Base-by-base conservation (phyloP, 2,888 invertebrate species). In the Nezara viridula region DNA sequence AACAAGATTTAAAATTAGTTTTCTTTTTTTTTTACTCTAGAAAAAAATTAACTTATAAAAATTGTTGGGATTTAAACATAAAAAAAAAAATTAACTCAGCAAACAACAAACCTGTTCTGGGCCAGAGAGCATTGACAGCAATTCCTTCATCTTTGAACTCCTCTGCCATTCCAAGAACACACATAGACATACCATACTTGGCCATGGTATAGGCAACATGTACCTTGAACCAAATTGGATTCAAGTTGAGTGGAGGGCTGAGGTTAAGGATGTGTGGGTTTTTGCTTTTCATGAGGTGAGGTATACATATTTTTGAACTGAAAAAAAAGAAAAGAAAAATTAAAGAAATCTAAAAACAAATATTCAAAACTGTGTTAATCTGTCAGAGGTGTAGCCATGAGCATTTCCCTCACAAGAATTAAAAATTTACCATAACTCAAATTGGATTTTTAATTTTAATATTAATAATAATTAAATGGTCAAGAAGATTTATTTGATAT, bases 161-260 rank as follows among this genome's bases (percentile, higher is more conserved):
- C 91, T 96, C 97, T 27, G 98, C 95, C 98, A 99, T 98, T 27
- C 99, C 99, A 24, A 99, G 94, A 2, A 97, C 98, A 93, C 98
- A 99, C 98, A 99, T 97, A 0, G 98, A 98, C 99, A 99, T 99
- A 40, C 98, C 99, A 93, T 98, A 99, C 92, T 99, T 99, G 6
- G 99, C 98, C 96, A 99, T 99, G 0, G 99, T 98, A 93, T 99
- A 99, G 0, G 98, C 99, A 86, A 98, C 97, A 93, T 98, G 97
- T 91, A 96, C 94, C 87, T 95, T 95, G 92, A 99, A 98, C 99
- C 99, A 99, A 91, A 95, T 94, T 0, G 98, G 95, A 91, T 95
- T 95, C 96, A 99, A 95, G 92, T 96, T 97, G 27, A 99, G 94
- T 0, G 99, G 99, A 5, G 99, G 99, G 40, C 98, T 98, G 87